These are phyloP conservation scores for Enteromius argenteus DNA, from an alignment of 2,797 vertebrate species.

Conservation along the genomic window DNA sequence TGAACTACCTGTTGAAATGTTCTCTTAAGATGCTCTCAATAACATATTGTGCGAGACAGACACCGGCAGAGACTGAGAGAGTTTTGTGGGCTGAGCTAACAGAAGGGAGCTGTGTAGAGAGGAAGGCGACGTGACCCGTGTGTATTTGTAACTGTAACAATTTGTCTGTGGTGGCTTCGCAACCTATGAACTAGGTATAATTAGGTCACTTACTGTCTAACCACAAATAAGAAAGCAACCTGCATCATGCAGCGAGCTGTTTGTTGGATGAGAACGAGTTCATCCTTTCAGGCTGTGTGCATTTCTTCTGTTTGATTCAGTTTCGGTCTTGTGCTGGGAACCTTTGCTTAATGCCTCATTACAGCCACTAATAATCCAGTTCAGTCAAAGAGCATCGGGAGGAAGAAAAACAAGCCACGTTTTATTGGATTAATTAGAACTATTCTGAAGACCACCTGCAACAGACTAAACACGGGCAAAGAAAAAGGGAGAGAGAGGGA, in stretches of 20 bases:
- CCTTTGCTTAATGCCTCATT: slow-evolving; percentile 78
- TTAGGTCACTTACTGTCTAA: slow-evolving; percentile 62
- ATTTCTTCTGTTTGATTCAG: slow-evolving; percentile 61
- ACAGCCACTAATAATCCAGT: slow-evolving; percentile 83
- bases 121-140: slow-evolving; percentile 61
- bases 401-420: slow-evolving; percentile 71
- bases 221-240: slow-evolving; percentile 60
- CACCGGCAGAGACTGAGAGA: slow-evolving; percentile 43
- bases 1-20: slow-evolving; percentile 88
- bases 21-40: slow-evolving; percentile 86
- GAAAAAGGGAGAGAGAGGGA: slow-evolving; percentile 48
- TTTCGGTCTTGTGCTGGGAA: slow-evolving; percentile 73
- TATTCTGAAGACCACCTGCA: slow-evolving; percentile 79
- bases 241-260: slow-evolving; percentile 52
- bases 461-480: slow-evolving; percentile 70
- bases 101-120: slow-evolving; percentile 52
- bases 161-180: slow-evolving; percentile 51
- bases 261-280: slow-evolving; percentile 56
- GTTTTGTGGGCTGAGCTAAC: slow-evolving; percentile 33
- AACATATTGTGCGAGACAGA: slow-evolving; percentile 82
- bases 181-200: slow-evolving; percentile 58
- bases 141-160: slow-evolving; percentile 71
- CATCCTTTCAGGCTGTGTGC: slow-evolving; percentile 53
- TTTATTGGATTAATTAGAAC: slow-evolving; percentile 82
- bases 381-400: slow-evolving; percentile 78